A percentile compares a stretch with the other conserved stretches of the same genome.
Evolutionary conservation across 2,888 invertebrate genomes (phyloP).

Genomic region (Cerastis leucographa): DNA sequence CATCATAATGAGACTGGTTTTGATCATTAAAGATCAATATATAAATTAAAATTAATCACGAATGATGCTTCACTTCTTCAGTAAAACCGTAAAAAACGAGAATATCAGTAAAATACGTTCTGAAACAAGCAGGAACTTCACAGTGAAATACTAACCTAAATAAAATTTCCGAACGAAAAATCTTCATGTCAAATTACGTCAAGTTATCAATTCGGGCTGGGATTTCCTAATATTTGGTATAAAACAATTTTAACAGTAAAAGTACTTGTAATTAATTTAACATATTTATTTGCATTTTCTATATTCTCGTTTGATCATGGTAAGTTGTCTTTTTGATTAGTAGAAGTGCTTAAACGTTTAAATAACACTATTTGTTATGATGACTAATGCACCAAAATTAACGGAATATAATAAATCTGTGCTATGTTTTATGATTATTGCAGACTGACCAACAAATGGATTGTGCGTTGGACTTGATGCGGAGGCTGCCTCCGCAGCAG

Average conservation of each 20-base stretch:
- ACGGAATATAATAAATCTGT: conserved; percentile 68
- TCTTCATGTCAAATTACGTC: conserved; percentile 72
- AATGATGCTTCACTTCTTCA: not conserved
- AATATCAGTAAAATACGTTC: conserved; percentile 36
- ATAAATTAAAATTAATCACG: not conserved
- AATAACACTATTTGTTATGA: conserved; percentile 81
- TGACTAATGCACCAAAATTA: conserved; percentile 86
- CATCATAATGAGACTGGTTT: not conserved
- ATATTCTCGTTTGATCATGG: conserved; percentile 72
- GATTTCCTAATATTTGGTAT: conserved; percentile 68
- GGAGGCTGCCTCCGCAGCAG: conserved; percentile 99
- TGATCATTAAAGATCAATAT: not conserved
- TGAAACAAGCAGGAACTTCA: conserved; percentile 23
- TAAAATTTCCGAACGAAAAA: conserved; percentile 60
- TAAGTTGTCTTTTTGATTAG: conserved; percentile 64
- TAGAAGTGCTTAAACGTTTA: conserved; percentile 46
- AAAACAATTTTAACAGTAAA: conserved; percentile 53
- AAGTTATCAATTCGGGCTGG: conserved; percentile 74
- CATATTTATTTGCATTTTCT: conserved; percentile 59
- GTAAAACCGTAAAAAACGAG: conserved; percentile 8
- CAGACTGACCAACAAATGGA: conserved; percentile 99
- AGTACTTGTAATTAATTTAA: conserved; percentile 59
- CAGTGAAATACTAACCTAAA: conserved; percentile 28
- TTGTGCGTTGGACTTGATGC: conserved; percentile 99
- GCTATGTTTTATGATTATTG: conserved; percentile 72